These are phyloP conservation scores for Pandemis cinnamomeana DNA, from an alignment of 2,888 invertebrate species.

Conservation along the genomic window DNA sequence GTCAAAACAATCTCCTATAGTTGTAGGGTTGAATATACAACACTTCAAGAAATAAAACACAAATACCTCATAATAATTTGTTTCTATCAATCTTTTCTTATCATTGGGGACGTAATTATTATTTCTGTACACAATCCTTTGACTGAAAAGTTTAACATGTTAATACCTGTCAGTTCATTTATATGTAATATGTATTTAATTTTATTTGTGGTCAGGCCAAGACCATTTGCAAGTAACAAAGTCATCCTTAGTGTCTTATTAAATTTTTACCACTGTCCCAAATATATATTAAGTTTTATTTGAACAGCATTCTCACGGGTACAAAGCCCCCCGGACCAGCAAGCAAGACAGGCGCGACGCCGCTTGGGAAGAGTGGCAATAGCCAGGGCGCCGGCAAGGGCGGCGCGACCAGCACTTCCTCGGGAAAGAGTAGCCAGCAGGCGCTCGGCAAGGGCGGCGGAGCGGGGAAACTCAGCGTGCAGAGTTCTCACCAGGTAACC, in stretches of 20 bases:
- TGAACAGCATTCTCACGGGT: constrained; percentile 68
- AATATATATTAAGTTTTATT: neutral
- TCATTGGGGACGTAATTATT: neutral
- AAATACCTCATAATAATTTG: too few species aligned
- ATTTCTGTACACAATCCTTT: too few species aligned
- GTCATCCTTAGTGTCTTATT: too few species aligned
- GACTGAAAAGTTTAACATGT: too few species aligned
- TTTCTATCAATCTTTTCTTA: neutral
- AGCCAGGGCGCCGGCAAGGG: constrained; percentile 60
- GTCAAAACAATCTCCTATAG: too few species aligned
- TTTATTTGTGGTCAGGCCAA: too few species aligned
- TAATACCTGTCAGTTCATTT: too few species aligned
- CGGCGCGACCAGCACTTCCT: constrained; percentile 51
- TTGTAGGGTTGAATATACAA: too few species aligned
- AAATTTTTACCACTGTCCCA: neutral
- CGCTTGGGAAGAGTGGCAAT: constrained; percentile 65
- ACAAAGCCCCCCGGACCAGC: constrained; percentile 83
- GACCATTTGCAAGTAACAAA: too few species aligned
- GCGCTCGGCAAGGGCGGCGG: constrained; percentile 63
- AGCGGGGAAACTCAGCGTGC: constrained; percentile 61
- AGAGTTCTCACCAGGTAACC: constrained; percentile 65
- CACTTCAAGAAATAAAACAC: neutral
- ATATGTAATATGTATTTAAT: too few species aligned
- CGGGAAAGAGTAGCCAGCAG: constrained; percentile 59
- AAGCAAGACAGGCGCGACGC: constrained; percentile 79